Evolutionary conservation across 2,797 vertebrate genomes (phyloP).

Genomic region (Mycteria americana): DNA sequence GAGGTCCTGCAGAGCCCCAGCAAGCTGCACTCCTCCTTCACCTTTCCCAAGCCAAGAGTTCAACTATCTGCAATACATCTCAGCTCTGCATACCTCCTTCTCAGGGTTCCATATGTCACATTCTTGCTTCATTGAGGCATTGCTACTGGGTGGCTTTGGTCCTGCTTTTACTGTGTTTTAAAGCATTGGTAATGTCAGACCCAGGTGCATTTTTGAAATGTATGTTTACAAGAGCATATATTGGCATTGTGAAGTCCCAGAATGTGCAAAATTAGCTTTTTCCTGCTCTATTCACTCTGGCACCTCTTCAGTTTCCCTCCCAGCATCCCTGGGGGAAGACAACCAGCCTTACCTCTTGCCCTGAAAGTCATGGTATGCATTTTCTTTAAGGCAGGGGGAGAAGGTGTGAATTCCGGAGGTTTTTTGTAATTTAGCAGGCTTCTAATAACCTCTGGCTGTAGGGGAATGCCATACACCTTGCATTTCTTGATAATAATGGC

Average conservation of each 20-base stretch:
- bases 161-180: background rate
- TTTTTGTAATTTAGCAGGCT: background rate
- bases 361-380: accelerated
- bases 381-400: background rate
- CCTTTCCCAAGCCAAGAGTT: background rate
- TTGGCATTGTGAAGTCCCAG: background rate
- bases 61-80: background rate
- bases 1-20: background rate
- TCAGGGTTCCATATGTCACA: background rate
- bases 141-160: background rate
- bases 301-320: background rate
- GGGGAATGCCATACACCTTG: background rate
- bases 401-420: background rate
- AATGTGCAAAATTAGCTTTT: background rate
- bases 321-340: background rate
- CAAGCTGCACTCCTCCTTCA: background rate
- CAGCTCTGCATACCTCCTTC: background rate
- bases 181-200: background rate
- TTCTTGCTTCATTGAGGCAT: background rate
- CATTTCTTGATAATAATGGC: background rate
- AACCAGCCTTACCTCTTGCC: background rate
- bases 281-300: background rate
- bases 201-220: background rate
- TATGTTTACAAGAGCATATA: background rate
- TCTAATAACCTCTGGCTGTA: background rate